A percentile compares a stretch with the other conserved stretches of the same genome.
Conservation (phyloP, 2,888 invertebrate species). For the Athripsodes cinereus region DNA sequence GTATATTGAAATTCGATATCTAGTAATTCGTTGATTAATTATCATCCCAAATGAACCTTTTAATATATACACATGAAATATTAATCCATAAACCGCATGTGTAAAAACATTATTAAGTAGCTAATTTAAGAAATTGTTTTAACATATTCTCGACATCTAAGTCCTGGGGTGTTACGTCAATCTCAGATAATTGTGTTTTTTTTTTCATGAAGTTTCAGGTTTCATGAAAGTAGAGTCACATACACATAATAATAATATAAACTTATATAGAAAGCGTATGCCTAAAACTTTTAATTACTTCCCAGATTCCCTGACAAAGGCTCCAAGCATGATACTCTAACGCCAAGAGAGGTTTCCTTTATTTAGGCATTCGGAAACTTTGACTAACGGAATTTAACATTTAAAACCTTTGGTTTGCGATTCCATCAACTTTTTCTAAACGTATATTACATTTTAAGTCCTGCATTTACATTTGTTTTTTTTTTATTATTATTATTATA, state of each 20-base stretch:
- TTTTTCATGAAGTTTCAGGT: slow-evolving; percentile 8
- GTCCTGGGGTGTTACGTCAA: slow-evolving; percentile 21
- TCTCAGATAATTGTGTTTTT: slow-evolving; percentile 23
- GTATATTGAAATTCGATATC: too few species aligned
- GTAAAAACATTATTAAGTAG: too few species aligned
- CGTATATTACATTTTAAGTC: slow-evolving; percentile 16
- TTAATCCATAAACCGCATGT: too few species aligned
- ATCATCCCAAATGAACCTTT: too few species aligned
- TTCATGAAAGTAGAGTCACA: slow-evolving; percentile 9
- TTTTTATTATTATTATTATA: too few species aligned
- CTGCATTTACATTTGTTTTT: too few species aligned
- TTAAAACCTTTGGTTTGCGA: slow-evolving; percentile 24
- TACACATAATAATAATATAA: slow-evolving; percentile 12
- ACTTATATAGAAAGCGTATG: too few species aligned
- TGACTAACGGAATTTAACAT: slow-evolving; percentile 18
- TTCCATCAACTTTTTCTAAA: slow-evolving; percentile 24
- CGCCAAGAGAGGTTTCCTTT: slow-evolving; percentile 10
- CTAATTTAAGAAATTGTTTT: too few species aligned
- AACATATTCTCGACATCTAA: too few species aligned
- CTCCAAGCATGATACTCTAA: slow-evolving; percentile 9
- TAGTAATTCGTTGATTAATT: too few species aligned
- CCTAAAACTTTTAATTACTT: slow-evolving; percentile 27
- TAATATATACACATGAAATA: too few species aligned
- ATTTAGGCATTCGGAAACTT: slow-evolving; percentile 15
- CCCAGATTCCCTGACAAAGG: slow-evolving; percentile 19